Conservation (phyloP, 2,888 invertebrate genomes). For the Sinotaia quadrata region DNA sequence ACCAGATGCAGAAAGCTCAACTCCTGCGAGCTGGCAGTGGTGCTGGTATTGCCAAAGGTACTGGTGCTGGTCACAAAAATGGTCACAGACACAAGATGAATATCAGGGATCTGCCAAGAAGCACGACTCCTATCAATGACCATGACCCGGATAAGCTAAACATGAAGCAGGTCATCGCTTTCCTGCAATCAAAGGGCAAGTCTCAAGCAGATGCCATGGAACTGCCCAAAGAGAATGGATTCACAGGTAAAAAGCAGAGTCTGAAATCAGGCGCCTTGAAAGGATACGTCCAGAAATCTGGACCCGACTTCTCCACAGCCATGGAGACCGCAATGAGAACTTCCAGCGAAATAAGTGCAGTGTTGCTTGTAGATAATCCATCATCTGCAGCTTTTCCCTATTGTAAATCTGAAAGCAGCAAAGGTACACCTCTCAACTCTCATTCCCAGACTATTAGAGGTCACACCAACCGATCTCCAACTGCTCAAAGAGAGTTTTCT, state of each 20-base stretch:
- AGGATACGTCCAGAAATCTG: no score
- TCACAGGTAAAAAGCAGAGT: no score
- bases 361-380: neutral
- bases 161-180: conserved; percentile 61
- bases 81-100: conserved; percentile 46
- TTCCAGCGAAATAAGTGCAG: neutral
- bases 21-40: neutral
- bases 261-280: neutral
- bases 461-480: neutral
- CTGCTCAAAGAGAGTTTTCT: neutral
- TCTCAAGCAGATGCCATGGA: conserved; percentile 11
- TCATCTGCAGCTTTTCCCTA: neutral
- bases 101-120: conserved; percentile 55
- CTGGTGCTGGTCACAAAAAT: neutral
- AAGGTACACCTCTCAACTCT: neutral
- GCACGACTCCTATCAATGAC: conserved; percentile 58
- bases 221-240: no score
- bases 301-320: conserved; percentile 8
- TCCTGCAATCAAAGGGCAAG: conserved; percentile 45
- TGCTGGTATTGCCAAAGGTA: neutral
- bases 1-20: conserved; percentile 28
- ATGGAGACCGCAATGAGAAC: conserved; percentile 1
- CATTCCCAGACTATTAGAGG: neutral
- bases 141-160: conserved; percentile 63
- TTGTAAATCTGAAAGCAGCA: no score